Evolutionary conservation across 1,140 invertebrate genomes (phyloP).

Genomic region (Drosophila persimilis): DNA sequence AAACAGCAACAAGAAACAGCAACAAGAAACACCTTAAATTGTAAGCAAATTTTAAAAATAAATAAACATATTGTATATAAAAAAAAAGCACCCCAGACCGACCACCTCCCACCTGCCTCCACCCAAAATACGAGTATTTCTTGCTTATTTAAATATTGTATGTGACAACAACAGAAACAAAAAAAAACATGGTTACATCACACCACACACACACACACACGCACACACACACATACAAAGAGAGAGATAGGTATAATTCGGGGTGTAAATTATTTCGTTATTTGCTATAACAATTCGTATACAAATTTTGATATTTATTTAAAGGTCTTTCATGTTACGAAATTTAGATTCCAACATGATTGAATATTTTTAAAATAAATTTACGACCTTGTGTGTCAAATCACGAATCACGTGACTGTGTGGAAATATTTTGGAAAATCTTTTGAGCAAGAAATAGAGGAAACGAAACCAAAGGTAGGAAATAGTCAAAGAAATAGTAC

Average conservation of each 20-base stretch:
- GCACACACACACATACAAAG: neutral
- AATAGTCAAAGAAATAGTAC: no score
- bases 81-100: conserved; percentile 10
- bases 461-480: neutral
- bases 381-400: no score
- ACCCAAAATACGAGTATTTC: conserved; percentile 40
- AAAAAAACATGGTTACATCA: conserved; percentile 58
- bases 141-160: conserved; percentile 62
- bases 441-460: no score
- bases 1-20: conserved; percentile 12
- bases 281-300: conserved; percentile 63
- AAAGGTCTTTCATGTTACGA: conserved; percentile 60
- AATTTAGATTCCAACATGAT: conserved; percentile 10
- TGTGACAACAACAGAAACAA: conserved; percentile 31
- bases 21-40: conserved; percentile 39
- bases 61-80: conserved; percentile 25
- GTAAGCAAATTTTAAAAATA: conserved; percentile 67
- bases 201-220: conserved; percentile 2
- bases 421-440: no score
- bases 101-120: neutral
- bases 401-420: no score
- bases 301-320: conserved; percentile 47
- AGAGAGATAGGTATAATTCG: conserved; percentile 5
- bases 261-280: conserved; percentile 69
- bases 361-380: no score